Percentiles rank a stretch among this genome's conserved stretches.
Evolutionary conservation across 2,797 vertebrate genomes (phyloP).

Genomic region (Sebastes elongatus): DNA sequence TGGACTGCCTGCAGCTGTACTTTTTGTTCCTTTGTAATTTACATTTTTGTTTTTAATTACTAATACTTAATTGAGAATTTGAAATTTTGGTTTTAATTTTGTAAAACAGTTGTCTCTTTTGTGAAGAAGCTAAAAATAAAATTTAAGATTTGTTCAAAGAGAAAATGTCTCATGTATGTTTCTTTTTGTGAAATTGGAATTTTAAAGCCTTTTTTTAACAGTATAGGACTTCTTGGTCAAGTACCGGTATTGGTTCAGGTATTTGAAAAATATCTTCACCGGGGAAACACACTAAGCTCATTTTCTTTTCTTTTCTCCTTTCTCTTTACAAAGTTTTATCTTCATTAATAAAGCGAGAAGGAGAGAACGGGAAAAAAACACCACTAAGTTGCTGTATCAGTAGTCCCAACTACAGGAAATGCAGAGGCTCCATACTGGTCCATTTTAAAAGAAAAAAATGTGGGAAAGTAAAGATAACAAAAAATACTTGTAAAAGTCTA

Average conservation of each 20-base stretch:
- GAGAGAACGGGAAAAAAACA: not conserved
- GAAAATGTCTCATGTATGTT: not conserved
- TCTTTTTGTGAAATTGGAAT: constrained; percentile 14
- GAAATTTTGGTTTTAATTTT: not conserved
- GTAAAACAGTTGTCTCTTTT: constrained; percentile 5
- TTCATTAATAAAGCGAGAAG: not conserved
- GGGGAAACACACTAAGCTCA: not conserved
- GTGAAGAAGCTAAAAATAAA: constrained; percentile 36
- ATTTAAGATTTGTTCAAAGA: constrained; percentile 3
- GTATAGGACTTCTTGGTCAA: not conserved
- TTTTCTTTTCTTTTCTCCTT: not conserved
- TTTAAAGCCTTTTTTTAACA: constrained; percentile 1
- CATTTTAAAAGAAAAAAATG: not conserved
- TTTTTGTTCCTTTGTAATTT: constrained; percentile 9
- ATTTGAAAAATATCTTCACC: not conserved
- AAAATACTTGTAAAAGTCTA: not conserved
- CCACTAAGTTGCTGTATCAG: not conserved
- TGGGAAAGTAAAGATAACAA: not conserved
- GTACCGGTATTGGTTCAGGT: not conserved
- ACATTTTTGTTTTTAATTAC: not conserved
- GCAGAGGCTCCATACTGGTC: not conserved
- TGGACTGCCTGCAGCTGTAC: constrained; percentile 1
- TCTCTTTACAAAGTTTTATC: not conserved
- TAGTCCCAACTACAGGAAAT: not conserved
- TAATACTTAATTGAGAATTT: not conserved